Conservation (phyloP, 2,797 vertebrate species). For the Typhlichthys subterraneus region DNA sequence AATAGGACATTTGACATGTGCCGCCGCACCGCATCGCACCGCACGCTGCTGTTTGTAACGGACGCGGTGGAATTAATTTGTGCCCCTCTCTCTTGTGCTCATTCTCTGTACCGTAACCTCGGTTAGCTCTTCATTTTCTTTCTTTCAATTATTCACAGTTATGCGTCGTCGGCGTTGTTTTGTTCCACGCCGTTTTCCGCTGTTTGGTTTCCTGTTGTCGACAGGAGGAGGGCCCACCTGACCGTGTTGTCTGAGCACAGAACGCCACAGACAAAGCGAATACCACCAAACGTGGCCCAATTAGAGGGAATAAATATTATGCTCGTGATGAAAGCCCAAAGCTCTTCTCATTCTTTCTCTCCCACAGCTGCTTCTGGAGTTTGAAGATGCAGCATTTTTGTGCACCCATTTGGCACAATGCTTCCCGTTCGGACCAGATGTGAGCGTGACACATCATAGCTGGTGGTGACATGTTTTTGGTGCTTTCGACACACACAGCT, state of each 20-base stretch:
- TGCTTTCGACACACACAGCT: constrained; percentile 36
- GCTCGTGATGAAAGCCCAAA: constrained; percentile 15
- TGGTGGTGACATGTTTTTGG: constrained; percentile 36
- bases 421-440: constrained; percentile 51
- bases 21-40: too few species aligned
- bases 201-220: constrained; percentile 35
- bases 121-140: constrained; percentile 67
- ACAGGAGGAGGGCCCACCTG: constrained; percentile 13
- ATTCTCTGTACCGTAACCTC: constrained; percentile 57
- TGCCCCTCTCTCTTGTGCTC: constrained; percentile 58
- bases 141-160: constrained; percentile 50
- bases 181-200: constrained; percentile 33
- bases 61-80: constrained; percentile 66
- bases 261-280: constrained; percentile 24
- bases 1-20: constrained; percentile 70
- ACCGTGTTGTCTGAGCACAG: too few species aligned
- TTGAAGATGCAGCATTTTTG: constrained; percentile 41
- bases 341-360: constrained; percentile 27
- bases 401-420: constrained; percentile 54
- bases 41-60: constrained; percentile 49
- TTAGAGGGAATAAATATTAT: constrained; percentile 51
- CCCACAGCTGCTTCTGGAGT: constrained; percentile 24
- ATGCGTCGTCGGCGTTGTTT: neutral
- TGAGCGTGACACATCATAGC: constrained; percentile 39
- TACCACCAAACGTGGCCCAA: constrained; percentile 41